Evolutionary conservation across 2,797 vertebrate genomes (phyloP), one percentile per base, ranked within the genome.

Genomic region (Micromesistius poutassou): DNA sequence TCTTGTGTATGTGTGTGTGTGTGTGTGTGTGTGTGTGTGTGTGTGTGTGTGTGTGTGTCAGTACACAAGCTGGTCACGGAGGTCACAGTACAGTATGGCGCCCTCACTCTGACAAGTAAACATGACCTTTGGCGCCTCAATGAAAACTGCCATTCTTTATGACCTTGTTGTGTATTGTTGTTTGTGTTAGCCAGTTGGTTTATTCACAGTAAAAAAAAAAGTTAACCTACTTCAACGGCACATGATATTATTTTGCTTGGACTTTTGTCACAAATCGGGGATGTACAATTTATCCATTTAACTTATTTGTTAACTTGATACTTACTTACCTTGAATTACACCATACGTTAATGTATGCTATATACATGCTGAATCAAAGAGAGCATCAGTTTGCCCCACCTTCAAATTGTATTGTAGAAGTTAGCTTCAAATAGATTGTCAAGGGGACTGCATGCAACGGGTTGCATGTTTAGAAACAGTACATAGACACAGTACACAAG

Each of bases 21-120:
- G 70, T 80, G 62, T 66, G 66, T 77, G 74, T 79, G 35, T 81
- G 71, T 72, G 78, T 79, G n/a, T 38, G 72, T 68, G 78, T 83
- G 77, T 66, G 66, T 31, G 2, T 78, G 70, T 80, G 66, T 66
- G 66, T 77, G 74, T 79, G 35, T 80, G 71, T 72, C 75, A 79
- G 88, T 88, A 85, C 90, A 87, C 90, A 85, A 85, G 87, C 87
- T 66, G 81, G 86, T 86, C 79, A 87, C 90, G 87, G 91, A 93
- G 93, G 92, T 92, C 92, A 91, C 89, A 76, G 88, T 93, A 90
- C 92, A 92, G 92, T 94, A 93, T 91, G 91, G 91, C 86, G 89
- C 93, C 91, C 91, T 93, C 91, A 90, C 88, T 92, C 86, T 93
- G 91, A 93, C 91, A 92, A 94, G 93, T 92, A 93, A 94, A 93